Base-by-base conservation (phyloP, 2,797 vertebrate species). In the Thunnus albacares region DNA sequence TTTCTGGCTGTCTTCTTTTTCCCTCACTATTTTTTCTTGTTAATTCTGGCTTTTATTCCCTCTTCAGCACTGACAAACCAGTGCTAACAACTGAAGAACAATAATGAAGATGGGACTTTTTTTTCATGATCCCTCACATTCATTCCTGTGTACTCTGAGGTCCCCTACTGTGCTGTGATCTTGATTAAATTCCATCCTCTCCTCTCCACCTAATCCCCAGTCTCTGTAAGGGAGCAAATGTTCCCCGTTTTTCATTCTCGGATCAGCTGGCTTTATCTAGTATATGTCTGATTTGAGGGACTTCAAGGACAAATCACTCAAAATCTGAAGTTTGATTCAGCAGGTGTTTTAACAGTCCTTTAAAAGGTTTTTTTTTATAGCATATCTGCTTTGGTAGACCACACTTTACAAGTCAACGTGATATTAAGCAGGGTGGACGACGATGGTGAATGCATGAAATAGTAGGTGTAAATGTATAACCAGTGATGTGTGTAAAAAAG, bases 181-280 rank as follows among this genome's bases (percentile, higher is more conserved):
- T 41, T 9, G 5, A 58, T 64, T 76, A 81, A 81, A 71, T 75
- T 70, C 35, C 49, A 33, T 69, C 24, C 28, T 49, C n/a, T 69
- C 41, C 65, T 67, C 33, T 33, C 4, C 41, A 51, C 12, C 63
- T 79, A 82, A 85, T 82, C 80, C 59, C 49, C 59, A 65, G 61
- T 77, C 76, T 73, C 75, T 57, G 55, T 11, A 26, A 76, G 71
- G 67, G 71, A 79, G 71, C n/a, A 72, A 65, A 67, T 43, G 65
- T 58, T 78, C 43, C 65, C 59, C 20, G 0, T 63, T 81, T 71
- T 71, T 68, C 17, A 71, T 62, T 79, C 51, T 81, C 11, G 13
- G 74, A 59, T 81, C 43, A 81, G 22, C 7, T 47, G 61, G 75
- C 15, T 81, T 78, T 71, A 81, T 78, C 47, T 80, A 22, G 55